phyloP scores from a whole-genome alignment of 2,113 vertebrate genomes.

The Rhinolophus sinicus region DNA sequence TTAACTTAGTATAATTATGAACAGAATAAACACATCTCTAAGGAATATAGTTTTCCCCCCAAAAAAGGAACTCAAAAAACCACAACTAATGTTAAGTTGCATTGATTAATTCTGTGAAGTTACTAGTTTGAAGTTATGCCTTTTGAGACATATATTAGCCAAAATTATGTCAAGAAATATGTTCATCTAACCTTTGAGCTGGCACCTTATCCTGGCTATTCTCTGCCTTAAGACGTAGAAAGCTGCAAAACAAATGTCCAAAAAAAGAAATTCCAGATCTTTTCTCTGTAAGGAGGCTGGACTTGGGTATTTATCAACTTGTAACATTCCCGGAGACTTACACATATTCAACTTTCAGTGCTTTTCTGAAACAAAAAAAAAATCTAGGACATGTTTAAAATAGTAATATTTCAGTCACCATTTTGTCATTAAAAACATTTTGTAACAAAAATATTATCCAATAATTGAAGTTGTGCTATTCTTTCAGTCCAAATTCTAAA shows the following conservation, averaged over 20 bases:
- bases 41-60: constrained; percentile 12
- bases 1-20: constrained; percentile 3
- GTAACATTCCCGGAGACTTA: constrained; percentile 90
- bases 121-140: constrained; percentile 85
- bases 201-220: constrained; percentile 98
- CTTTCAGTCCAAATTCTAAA: constrained; percentile 72
- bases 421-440: constrained; percentile 81
- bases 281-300: constrained; percentile 88
- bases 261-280: constrained; percentile 92
- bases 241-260: constrained; percentile 99
- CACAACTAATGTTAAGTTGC: constrained; percentile 48
- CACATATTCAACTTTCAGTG: constrained; percentile 89
- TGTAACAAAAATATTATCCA: constrained; percentile 73
- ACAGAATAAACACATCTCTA: constrained; percentile 23
- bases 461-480: constrained; percentile 83
- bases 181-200: constrained; percentile 97
- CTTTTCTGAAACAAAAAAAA: constrained; percentile 88
- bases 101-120: constrained; percentile 65
- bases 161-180: constrained; percentile 94
- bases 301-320: constrained; percentile 88
- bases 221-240: constrained; percentile 99
- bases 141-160: constrained; percentile 84
- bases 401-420: constrained; percentile 83
- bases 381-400: constrained; percentile 87
- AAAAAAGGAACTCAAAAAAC: constrained; percentile 28